Evolutionary conservation across 1,140 invertebrate species (phyloP).

Genomic region (Drosophila bocqueti): DNA sequence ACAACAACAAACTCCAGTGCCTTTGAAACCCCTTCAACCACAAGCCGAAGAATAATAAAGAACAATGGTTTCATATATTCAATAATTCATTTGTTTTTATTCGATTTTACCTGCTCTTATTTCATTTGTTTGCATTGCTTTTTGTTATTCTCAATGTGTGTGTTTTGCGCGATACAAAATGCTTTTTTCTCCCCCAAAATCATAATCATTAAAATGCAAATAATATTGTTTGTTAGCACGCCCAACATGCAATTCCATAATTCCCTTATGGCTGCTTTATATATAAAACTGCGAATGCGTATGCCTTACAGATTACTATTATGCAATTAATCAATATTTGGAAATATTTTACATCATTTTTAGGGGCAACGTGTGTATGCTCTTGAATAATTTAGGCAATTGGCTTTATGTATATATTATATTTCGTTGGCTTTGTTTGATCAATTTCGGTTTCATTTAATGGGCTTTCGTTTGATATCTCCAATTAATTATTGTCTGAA

Average conservation of each 20-base stretch:
- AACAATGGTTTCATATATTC: constrained; percentile 36
- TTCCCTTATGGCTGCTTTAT: constrained; percentile 43
- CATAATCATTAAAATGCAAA: constrained; percentile 38
- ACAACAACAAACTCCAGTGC: background rate
- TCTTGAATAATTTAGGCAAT: constrained; percentile 34
- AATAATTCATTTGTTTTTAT: constrained; percentile 64
- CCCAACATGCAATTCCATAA: constrained; percentile 21
- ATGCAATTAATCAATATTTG: constrained; percentile 41
- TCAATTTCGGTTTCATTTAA: constrained; percentile 23
- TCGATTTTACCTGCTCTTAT: constrained; percentile 59
- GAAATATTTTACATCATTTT: constrained; percentile 55
- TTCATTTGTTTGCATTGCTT: constrained; percentile 23
- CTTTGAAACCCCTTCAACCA: background rate
- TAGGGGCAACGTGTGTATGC: constrained; percentile 13
- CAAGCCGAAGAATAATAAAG: background rate
- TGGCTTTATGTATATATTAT: constrained; percentile 55
- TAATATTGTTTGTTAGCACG: constrained; percentile 29
- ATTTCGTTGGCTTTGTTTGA: constrained; percentile 71
- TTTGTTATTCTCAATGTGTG: constrained; percentile 25
- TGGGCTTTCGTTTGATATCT: constrained; percentile 31
- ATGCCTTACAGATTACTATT: constrained; percentile 19
- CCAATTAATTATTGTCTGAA: constrained; percentile 80
- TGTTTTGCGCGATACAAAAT: constrained; percentile 47
- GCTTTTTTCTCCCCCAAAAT: constrained; percentile 14
- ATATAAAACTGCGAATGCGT: constrained; percentile 66